These are phyloP conservation scores for Rhombomys opimus DNA, from an alignment of 2,113 vertebrate species.

Conservation along the genomic window DNA sequence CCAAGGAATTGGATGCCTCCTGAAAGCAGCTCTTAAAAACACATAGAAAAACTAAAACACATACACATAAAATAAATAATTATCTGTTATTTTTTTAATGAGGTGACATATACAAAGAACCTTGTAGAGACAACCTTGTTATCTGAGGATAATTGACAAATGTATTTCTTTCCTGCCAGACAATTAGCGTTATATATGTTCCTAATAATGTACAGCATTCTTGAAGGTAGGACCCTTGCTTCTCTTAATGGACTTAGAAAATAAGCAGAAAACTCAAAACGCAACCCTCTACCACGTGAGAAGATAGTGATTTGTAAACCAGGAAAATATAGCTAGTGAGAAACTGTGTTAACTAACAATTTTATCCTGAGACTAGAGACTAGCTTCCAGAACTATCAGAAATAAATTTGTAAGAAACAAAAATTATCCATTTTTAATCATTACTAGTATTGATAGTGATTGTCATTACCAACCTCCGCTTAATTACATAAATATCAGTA, in stretches of 20 bases:
- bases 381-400: background rate
- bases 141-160: background rate
- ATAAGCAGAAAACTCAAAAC: background rate
- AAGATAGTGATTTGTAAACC: background rate
- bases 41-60: background rate
- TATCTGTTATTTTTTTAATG: background rate
- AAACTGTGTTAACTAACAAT: too few species aligned
- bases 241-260: background rate
- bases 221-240: background rate
- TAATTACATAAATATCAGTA: background rate
- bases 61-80: background rate
- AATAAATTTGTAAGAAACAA: background rate
- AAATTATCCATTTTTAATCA: background rate
- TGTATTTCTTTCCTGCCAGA: background rate
- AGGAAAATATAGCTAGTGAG: too few species aligned
- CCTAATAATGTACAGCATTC: background rate
- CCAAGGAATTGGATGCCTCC: background rate
- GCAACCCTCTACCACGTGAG: background rate
- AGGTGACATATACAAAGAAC: background rate
- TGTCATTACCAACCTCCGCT: background rate
- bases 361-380: background rate
- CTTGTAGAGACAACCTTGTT: background rate
- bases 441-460: background rate
- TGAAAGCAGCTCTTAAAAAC: too few species aligned
- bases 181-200: background rate